Base-by-base conservation (phyloP, 2,888 invertebrate species). In the Abrostola triplasia region DNA sequence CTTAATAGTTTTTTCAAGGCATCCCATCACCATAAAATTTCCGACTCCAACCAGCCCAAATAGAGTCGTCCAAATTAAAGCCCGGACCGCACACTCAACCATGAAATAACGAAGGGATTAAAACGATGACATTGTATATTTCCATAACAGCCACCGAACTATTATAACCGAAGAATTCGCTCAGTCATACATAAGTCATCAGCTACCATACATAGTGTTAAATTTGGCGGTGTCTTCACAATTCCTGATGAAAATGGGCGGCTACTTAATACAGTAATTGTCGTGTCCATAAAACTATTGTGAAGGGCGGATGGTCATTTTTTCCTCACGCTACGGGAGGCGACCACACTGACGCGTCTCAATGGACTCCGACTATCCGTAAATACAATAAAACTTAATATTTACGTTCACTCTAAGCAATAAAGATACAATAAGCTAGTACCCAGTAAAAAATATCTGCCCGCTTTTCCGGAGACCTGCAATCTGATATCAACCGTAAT, bases 301-400 rank as follows among this genome's bases (percentile, higher is more conserved):
- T 83, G 80, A 88, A 87, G 88, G 88, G 87, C 86, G 87, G 87
- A 87, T 84, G 85, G 81, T 67, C 86, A 88, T 89, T 90, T 90
- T 91, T 91, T 87, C 65, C 77, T 77, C 84, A 76, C 92, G 79
- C 89, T 83, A 82, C 89, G 92, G 92, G 91, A 89, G 92, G 93
- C 90, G 92, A 92, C 93, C 93, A 93, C 93, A 92, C 92, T 83
- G 85, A 81, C 84, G 83, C 84, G 76, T 77, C 77, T 87, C 86
- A 86, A 87, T 86, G 84, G 81, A 84, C 88, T 88, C 44, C 13
- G 64, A 47, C 91, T 89, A 90, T 91, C 86, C 86, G 90, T 91
- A 92, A 93, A 94, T 89, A 93, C 88, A 93, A 94, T 93, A 93
- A 93, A 94, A 91, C 86, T 87, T 89, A 86, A 90, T 93, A 94